Conservation (phyloP, 2,113 vertebrate genomes). For the Oriolus oriolus region DNA sequence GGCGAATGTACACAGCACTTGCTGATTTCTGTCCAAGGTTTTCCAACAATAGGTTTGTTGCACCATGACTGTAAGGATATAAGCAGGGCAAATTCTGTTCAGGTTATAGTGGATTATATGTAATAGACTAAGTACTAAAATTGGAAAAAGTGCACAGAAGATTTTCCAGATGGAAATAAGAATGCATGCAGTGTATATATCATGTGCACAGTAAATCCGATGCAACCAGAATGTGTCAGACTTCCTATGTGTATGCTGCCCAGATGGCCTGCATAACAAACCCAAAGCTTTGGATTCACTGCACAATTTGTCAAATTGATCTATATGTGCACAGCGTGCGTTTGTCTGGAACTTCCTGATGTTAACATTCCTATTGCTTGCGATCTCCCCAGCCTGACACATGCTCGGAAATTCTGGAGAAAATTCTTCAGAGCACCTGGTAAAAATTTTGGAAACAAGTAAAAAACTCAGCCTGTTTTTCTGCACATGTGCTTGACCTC, state of each 20-base stretch:
- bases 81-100: neutral
- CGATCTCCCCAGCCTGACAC: neutral
- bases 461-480: neutral
- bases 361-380: constrained; percentile 8
- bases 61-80: neutral
- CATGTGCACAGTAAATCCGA: constrained; percentile 11
- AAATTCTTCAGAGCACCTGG: neutral
- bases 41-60: neutral
- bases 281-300: constrained; percentile 35
- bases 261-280: constrained; percentile 64
- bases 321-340: neutral
- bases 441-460: neutral
- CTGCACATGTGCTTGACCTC: neutral
- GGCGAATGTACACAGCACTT: neutral
- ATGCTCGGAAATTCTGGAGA: constrained; percentile 32
- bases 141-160: constrained; percentile 35
- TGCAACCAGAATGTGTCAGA: constrained; percentile 57
- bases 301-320: constrained; percentile 43
- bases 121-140: constrained; percentile 15
- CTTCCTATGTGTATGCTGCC: constrained; percentile 47
- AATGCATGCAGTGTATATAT: constrained; percentile 13
- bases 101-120: neutral
- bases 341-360: constrained; percentile 55
- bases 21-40: neutral
- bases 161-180: constrained; percentile 58